phyloP scores from a whole-genome alignment of 2,888 invertebrate genomes.

The Pimpla rufipes region DNA sequence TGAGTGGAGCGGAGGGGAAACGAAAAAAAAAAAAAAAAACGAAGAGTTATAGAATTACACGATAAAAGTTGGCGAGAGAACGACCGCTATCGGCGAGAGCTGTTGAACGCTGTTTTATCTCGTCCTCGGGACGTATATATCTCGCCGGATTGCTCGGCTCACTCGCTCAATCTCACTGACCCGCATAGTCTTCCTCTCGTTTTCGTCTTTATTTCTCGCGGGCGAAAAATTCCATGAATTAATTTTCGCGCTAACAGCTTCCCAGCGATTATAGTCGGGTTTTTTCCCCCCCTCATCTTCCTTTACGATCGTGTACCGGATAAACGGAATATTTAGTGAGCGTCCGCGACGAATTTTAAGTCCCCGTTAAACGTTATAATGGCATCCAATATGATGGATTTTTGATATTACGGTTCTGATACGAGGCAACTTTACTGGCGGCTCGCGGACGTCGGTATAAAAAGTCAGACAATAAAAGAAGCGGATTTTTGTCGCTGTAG shows the following conservation, averaged over 20 bases:
- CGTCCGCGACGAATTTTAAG: neutral
- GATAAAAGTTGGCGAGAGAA: conserved; percentile 54
- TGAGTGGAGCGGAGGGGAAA: neutral
- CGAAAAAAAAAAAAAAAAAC: neutral
- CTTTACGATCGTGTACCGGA: neutral
- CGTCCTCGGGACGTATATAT: conserved; percentile 50
- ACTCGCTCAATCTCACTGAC: conserved; percentile 9
- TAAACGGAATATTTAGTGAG: neutral
- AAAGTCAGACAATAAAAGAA: no score
- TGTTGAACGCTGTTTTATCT: conserved; percentile 54
- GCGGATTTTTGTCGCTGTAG: no score
- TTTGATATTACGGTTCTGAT: neutral
- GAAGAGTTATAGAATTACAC: conserved; percentile 46
- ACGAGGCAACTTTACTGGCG: no score
- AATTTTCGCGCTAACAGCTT: conserved; percentile 50
- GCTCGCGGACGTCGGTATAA: no score
- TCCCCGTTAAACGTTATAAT: neutral
- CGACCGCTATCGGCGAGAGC: conserved; percentile 39
- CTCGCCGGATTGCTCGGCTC: conserved; percentile 15
- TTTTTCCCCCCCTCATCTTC: conserved; percentile 2
- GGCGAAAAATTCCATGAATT: conserved; percentile 41
- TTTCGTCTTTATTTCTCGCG: conserved; percentile 1
- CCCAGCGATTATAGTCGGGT: conserved; percentile 6
- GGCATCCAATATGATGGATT: neutral
- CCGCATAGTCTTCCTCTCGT: conserved; percentile 1